Conservation (phyloP, 1,140 invertebrate species). For the Protaetia brevitarsis region DNA sequence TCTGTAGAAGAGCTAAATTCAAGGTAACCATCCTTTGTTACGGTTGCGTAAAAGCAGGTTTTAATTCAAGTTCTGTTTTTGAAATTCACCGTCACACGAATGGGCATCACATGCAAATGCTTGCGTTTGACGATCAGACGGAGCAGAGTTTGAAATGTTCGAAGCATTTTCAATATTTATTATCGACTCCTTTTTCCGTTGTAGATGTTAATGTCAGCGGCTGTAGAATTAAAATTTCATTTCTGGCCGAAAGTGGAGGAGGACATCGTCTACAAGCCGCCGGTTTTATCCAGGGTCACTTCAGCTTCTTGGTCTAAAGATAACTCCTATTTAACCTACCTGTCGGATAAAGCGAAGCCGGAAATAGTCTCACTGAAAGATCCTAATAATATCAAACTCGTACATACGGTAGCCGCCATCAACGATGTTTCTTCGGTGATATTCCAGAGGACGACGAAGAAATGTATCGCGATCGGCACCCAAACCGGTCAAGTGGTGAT, state of each 20-base stretch:
- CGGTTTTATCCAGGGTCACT: constrained; percentile 2
- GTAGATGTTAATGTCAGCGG: constrained; percentile 17
- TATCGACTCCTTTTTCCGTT: background rate
- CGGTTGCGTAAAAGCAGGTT: no score
- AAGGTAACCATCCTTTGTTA: no score
- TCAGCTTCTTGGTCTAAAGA: constrained; percentile 33
- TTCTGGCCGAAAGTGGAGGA: background rate
- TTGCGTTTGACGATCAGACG: no score
- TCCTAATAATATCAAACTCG: constrained; percentile 25
- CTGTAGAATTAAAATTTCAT: constrained; percentile 20
- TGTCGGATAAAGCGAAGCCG: constrained; percentile 28
- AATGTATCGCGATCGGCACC: background rate
- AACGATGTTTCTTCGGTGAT: background rate
- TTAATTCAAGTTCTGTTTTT: no score
- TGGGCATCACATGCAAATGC: no score
- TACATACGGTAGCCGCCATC: constrained; percentile 31
- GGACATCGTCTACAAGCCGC: background rate
- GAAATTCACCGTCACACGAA: no score
- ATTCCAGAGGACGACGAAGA: constrained; percentile 15
- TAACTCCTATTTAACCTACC: constrained; percentile 30
- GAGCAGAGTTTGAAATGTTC: no score
- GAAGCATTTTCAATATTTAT: no score
- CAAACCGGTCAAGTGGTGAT: constrained; percentile 24
- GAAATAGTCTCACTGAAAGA: constrained; percentile 33
- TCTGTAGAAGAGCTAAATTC: no score